These are phyloP conservation scores for Cremastobaeus sp. DNA, from an alignment of 2,888 invertebrate genomes.

Conservation along the genomic window DNA sequence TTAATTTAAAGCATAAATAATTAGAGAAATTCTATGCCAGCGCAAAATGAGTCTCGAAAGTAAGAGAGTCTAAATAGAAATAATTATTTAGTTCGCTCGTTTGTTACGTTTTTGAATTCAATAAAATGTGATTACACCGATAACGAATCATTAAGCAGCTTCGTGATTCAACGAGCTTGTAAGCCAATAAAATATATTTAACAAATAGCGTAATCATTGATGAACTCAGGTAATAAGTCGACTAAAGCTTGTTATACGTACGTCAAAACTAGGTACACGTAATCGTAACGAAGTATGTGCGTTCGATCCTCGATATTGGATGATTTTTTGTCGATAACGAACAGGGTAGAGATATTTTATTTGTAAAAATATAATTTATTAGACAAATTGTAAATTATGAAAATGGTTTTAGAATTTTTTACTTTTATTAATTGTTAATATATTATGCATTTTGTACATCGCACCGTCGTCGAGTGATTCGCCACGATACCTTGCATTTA, in stretches of 20 bases:
- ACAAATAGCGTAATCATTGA: constrained; percentile 35
- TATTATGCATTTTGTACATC: constrained; percentile 24
- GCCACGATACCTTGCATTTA: constrained; percentile 21
- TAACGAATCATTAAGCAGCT: constrained; percentile 28
- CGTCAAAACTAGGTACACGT: constrained; percentile 3
- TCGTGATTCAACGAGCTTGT: constrained; percentile 26
- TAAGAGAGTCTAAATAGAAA: constrained; percentile 15
- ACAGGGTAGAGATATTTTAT: constrained; percentile 32
- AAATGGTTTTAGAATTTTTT: too few relatives aligned
- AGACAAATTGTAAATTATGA: too few relatives aligned
- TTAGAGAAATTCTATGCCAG: too few relatives aligned
- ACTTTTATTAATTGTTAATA: background rate
- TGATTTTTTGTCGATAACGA: constrained; percentile 9
- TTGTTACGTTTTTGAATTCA: too few relatives aligned
- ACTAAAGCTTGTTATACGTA: constrained; percentile 36
- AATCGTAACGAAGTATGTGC: background rate
- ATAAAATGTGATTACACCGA: constrained; percentile 31
- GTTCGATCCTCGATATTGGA: constrained; percentile 9
- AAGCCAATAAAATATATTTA: constrained; percentile 9
- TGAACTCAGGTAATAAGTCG: constrained; percentile 38
- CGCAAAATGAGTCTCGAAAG: too few relatives aligned
- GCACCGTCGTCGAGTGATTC: constrained; percentile 11
- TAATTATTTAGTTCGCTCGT: constrained; percentile 17
- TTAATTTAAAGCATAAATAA: too few relatives aligned
- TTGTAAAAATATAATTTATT: constrained; percentile 22